Evolutionary conservation across 2,113 vertebrate genomes (phyloP).

Genomic region (Serilophus lunatus): DNA sequence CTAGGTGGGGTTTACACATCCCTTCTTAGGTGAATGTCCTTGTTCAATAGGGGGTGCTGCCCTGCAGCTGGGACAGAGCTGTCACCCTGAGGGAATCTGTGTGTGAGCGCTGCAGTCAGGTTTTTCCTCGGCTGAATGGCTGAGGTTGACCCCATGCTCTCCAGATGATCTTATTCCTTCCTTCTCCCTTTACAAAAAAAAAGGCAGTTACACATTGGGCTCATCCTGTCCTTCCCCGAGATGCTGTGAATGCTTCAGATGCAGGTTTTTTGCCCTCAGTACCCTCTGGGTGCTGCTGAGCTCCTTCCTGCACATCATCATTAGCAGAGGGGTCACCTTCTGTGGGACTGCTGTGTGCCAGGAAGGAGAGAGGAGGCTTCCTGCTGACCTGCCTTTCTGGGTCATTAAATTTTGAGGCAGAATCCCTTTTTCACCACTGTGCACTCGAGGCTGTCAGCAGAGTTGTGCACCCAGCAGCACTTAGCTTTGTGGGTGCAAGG

Average conservation of each 20-base stretch:
- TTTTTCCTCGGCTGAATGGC: background rate
- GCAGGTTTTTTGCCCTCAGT: background rate
- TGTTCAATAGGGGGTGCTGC: background rate
- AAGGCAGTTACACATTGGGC: rapidly evolving
- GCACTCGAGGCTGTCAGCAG: rapidly evolving
- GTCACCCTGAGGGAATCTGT: background rate
- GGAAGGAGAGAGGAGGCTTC: background rate
- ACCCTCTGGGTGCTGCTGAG: background rate
- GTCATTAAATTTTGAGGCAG: background rate
- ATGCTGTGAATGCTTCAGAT: rapidly evolving
- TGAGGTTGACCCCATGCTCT: background rate
- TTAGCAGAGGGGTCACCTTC: background rate
- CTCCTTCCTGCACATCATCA: background rate
- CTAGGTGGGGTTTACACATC: background rate
- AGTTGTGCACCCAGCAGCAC: background rate
- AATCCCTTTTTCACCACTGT: background rate
- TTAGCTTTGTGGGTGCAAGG: background rate
- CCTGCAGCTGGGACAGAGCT: background rate
- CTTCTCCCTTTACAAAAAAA: background rate
- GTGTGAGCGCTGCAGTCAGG: rapidly evolving
- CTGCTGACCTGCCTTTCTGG: no score
- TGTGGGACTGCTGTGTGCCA: rapidly evolving
- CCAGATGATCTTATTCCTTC: rapidly evolving
- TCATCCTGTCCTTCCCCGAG: background rate
- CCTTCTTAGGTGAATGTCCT: background rate